Base-by-base conservation (phyloP, 1,140 invertebrate species). In the Camponotus pennsylvanicus region DNA sequence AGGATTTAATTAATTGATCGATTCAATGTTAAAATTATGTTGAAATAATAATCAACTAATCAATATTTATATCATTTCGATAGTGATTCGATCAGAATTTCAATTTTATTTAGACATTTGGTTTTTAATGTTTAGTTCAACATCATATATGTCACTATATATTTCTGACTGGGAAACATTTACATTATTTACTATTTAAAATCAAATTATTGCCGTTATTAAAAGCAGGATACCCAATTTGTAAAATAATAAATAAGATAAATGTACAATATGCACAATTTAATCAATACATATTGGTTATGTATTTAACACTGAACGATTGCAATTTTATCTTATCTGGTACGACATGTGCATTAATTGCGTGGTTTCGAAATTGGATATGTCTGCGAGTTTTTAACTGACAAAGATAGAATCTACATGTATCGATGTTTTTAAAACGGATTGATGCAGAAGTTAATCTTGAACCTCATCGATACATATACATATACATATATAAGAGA, bases 371-470 rank as follows among this genome's bases (percentile, higher is more conserved):
- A 27, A 27, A 27, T 27, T 27, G 0, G 27, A 27, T 27, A 27
- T 27, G 27, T 63, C 75, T 7, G 40, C 4, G 27, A 59, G 2
- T 78, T 6, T 40, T 40, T 40, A 6, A 40, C 37, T 6, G 37
- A 40, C 37, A 40, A 11, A 1, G 3, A 69, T 3, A 21, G 3
- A 45, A 18, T 5, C 2, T 55, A 55, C 18, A 52, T 71, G 18
- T 27, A 7, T 42, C 37, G 18, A 67, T 40, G 2, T 67, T 21
- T 42, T 70, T 70, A 5, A 15, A 73, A 52, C 32, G 18, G 21
- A 70, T 27, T 67, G 6, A 52, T 21, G 11, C 15, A 27, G 71
- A 82, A 61, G 40, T 55, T 55, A 9, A 71, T 64, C 2, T 78
- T 40, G 45, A 52, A 3, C 5, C 9, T 52, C 13, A 13, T 40